These are phyloP conservation scores for Drosophila leonis DNA, from an alignment of 2,888 invertebrate species.

Conservation along the genomic window DNA sequence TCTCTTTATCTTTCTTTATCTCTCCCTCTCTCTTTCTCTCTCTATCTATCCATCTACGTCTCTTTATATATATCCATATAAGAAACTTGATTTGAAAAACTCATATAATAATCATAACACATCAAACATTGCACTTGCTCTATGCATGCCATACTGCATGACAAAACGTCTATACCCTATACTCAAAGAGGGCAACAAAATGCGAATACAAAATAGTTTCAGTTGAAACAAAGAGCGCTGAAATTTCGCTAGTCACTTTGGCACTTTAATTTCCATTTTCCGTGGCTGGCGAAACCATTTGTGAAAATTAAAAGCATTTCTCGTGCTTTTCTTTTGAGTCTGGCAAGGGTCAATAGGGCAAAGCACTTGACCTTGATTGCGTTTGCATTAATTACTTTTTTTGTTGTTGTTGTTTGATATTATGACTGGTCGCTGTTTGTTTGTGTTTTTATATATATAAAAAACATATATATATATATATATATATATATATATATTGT, in stretches of 20 bases:
- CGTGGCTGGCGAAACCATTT: slow-evolving; percentile 69
- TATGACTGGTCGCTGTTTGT: slow-evolving; percentile 57
- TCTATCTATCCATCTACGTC: neutral
- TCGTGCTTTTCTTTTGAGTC: slow-evolving; percentile 3
- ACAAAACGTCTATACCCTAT: neutral
- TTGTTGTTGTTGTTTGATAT: slow-evolving; percentile 65
- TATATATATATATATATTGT: slow-evolving; percentile 37
- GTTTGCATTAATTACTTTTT: slow-evolving; percentile 76
- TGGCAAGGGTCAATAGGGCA: slow-evolving; percentile 66
- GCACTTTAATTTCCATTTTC: slow-evolving; percentile 77
- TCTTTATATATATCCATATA: neutral
- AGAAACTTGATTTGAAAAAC: neutral
- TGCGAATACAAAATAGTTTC: slow-evolving; percentile 48
- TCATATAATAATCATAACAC: too few species aligned
- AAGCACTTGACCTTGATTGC: slow-evolving; percentile 78
- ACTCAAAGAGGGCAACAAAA: slow-evolving; percentile 10
- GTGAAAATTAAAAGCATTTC: slow-evolving; percentile 39
- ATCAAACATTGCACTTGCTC: neutral
- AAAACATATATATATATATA: neutral
- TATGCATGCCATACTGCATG: neutral
- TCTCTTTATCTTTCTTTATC: neutral
- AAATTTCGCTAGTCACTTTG: slow-evolving; percentile 61
- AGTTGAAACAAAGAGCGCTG: slow-evolving; percentile 43
- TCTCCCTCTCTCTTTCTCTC: neutral
- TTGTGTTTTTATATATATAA: slow-evolving; percentile 14